Percentiles rank a stretch among this genome's conserved stretches.
These are phyloP conservation scores for Zaprionus lachaisei DNA, from an alignment of 1,140 invertebrate genomes.

Conservation along the genomic window DNA sequence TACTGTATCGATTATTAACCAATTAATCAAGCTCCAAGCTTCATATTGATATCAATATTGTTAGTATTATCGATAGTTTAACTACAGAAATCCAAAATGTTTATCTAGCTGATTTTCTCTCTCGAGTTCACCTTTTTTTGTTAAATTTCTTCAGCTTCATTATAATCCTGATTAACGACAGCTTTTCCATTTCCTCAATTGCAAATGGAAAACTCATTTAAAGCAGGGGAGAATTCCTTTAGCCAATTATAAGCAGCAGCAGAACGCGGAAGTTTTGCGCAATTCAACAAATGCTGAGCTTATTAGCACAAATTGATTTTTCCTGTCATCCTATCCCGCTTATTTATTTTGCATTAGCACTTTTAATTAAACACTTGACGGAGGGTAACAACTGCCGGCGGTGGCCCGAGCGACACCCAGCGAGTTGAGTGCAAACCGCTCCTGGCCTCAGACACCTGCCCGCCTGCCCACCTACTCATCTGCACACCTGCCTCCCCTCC, in stretches of 20 bases:
- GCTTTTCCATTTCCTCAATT: not conserved
- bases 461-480: slow-evolving; percentile 9
- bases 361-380: slow-evolving; percentile 75
- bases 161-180: not conserved
- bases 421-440: not conserved
- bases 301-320: slow-evolving; percentile 81
- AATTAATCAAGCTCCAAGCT: too few species aligned
- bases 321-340: slow-evolving; percentile 57
- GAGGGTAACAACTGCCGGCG: slow-evolving; percentile 29
- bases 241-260: slow-evolving; percentile 17
- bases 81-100: not conserved
- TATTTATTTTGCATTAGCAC: slow-evolving; percentile 83
- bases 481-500: slow-evolving; percentile 4
- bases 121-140: not conserved
- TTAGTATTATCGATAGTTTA: not conserved
- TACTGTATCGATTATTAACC: too few species aligned
- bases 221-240: not conserved
- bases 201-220: not conserved
- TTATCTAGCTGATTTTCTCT: not conserved
- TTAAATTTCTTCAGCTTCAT: not conserved
- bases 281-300: slow-evolving; percentile 47
- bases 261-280: slow-evolving; percentile 7
- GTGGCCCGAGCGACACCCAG: slow-evolving; percentile 11
- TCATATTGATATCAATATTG: not conserved
- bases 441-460: slow-evolving; percentile 27